Conservation (phyloP, 2,113 vertebrate species). For the Ascaphus truei region DNA sequence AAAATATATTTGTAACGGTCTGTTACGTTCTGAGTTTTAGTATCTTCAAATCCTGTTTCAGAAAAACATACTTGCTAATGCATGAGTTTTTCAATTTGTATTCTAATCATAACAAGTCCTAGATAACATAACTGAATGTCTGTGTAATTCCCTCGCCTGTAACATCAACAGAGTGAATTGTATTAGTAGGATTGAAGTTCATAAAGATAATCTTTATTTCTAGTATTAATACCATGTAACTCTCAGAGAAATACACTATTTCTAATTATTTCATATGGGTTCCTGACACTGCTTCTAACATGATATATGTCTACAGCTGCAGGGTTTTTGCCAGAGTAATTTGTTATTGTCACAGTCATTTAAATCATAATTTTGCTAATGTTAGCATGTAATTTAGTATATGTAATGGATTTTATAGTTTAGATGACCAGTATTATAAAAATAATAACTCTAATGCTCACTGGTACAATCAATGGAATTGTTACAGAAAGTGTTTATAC, state of each 20-base stretch:
- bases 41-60: too few species aligned
- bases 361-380: slow-evolving; percentile 3
- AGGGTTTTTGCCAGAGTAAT: background rate
- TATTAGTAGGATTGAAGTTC: background rate
- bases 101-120: too few species aligned
- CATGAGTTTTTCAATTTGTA: too few species aligned
- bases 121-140: too few species aligned
- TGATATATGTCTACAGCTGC: background rate
- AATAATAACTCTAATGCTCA: background rate
- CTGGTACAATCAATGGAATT: background rate
- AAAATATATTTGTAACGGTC: too few species aligned
- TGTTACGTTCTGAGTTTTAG: too few species aligned
- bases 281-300: background rate
- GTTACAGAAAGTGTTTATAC: background rate
- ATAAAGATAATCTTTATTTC: background rate
- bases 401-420: background rate
- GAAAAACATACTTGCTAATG: too few species aligned
- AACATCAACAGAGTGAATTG: too few species aligned
- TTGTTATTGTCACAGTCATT: background rate
- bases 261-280: background rate
- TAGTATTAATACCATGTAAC: background rate
- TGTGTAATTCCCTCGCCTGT: too few species aligned
- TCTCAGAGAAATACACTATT: background rate
- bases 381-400: slow-evolving; percentile 1
- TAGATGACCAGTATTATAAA: background rate